A percentile compares a stretch with the other conserved stretches of the same genome.
Evolutionary conservation across 2,888 invertebrate genomes (phyloP).

Genomic region (Willowsia nigromaculata): DNA sequence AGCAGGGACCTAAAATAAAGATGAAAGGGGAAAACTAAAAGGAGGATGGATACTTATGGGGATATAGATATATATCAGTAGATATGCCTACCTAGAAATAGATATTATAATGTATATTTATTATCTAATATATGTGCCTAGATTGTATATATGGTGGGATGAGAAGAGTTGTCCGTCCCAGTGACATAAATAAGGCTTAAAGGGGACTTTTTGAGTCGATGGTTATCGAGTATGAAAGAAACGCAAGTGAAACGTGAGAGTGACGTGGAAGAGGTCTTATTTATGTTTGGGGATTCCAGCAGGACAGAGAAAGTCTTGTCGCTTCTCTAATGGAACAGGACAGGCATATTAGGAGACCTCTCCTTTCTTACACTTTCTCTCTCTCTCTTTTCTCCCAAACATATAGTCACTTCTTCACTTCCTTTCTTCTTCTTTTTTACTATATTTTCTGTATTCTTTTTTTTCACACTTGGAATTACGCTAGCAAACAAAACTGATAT

Average conservation of each 20-base stretch:
- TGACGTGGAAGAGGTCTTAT: conserved; percentile 79
- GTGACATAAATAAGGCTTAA: conserved; percentile 79
- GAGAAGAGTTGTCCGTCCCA: conserved; percentile 72
- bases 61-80: conserved; percentile 14
- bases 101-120: not conserved
- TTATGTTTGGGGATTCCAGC: conserved; percentile 78
- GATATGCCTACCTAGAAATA: not conserved
- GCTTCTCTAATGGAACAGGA: conserved; percentile 78
- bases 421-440: not conserved
- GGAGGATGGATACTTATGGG: conserved; percentile 47
- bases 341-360: conserved; percentile 75
- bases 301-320: conserved; percentile 76
- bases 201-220: conserved; percentile 76
- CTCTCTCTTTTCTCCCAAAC: conserved; percentile 37
- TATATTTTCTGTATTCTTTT: not conserved
- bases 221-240: conserved; percentile 79
- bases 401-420: conserved; percentile 22
- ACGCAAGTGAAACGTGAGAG: conserved; percentile 79
- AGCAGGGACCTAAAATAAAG: conserved; percentile 63
- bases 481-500: not conserved
- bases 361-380: conserved; percentile 51
- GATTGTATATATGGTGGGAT: conserved; percentile 45
- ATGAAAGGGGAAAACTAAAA: conserved; percentile 48
- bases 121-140: not conserved
- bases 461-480: not conserved